phyloP scores from a whole-genome alignment of 2,888 invertebrate species.

The Dioctria rufipes region DNA sequence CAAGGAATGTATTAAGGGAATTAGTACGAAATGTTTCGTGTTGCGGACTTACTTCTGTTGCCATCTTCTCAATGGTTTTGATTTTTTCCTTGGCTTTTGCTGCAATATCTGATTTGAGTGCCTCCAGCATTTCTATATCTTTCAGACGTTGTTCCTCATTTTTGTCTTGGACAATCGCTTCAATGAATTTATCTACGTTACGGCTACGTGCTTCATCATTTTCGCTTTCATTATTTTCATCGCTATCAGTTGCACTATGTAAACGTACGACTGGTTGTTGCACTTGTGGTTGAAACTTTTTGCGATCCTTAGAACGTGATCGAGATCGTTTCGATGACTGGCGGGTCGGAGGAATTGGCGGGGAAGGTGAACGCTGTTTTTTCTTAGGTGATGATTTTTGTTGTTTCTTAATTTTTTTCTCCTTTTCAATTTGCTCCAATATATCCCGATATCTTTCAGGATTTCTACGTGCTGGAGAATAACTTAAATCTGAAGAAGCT shows the following conservation, averaged over 20 bases:
- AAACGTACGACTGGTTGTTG: conserved; percentile 74
- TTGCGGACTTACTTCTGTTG: conserved; percentile 62
- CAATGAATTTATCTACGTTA: conserved; percentile 73
- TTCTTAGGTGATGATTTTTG: conserved; percentile 52
- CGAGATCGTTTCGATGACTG: conserved; percentile 52
- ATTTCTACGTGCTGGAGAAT: conserved; percentile 79
- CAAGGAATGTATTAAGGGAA: conserved; percentile 71
- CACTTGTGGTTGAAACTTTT: conserved; percentile 55
- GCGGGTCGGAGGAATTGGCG: conserved; percentile 48
- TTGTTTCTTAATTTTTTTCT: conserved; percentile 71
- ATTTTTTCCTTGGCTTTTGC: conserved; percentile 80
- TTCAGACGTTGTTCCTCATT: conserved; percentile 77
- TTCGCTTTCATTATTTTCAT: conserved; percentile 65
- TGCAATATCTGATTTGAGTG: conserved; percentile 77
- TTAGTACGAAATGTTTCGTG: conserved; percentile 60
- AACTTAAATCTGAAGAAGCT: conserved; percentile 75
- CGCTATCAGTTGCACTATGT: conserved; percentile 75
- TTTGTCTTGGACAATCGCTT: conserved; percentile 73
- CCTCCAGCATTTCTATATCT: conserved; percentile 79
- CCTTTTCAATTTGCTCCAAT: conserved; percentile 74
- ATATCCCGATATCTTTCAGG: conserved; percentile 81
- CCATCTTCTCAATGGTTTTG: conserved; percentile 74
- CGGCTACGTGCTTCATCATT: conserved; percentile 57
- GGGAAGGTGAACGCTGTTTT: conserved; percentile 36
- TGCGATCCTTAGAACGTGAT: conserved; percentile 57